These are phyloP conservation scores for Potorous gilbertii DNA, from an alignment of 2,797 vertebrate genomes.

Conservation along the genomic window DNA sequence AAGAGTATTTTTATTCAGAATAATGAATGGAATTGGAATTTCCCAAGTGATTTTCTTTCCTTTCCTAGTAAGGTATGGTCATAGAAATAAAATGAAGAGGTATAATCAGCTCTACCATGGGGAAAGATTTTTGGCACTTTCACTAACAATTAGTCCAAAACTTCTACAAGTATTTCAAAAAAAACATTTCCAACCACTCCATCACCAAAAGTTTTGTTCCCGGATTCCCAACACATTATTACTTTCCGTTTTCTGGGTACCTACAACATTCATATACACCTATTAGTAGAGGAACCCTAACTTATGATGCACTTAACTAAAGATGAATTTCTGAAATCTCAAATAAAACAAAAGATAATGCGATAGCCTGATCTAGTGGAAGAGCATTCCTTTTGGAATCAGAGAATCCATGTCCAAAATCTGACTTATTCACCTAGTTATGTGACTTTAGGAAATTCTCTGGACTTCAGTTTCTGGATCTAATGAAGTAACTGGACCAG, in stretches of 20 bases:
- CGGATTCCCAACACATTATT: not conserved
- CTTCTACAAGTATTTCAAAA: not conserved
- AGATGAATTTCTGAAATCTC: conserved; percentile 11
- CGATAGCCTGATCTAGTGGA: not conserved
- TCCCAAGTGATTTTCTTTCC: not conserved
- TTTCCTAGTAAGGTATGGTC: conserved; percentile 16
- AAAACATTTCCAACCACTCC: not conserved
- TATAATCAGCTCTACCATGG: not conserved
- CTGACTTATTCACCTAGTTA: not conserved
- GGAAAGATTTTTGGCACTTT: not conserved
- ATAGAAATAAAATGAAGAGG: conserved; percentile 24
- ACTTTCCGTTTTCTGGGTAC: conserved; percentile 12
- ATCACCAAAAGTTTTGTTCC: conserved; percentile 3
- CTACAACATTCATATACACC: not conserved
- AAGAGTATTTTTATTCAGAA: not conserved
- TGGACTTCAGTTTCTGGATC: not conserved
- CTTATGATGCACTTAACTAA: not conserved
- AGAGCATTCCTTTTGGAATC: not conserved
- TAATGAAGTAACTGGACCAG: not conserved
- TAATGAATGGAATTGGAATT: not conserved
- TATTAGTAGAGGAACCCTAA: not conserved
- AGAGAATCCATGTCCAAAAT: not conserved
- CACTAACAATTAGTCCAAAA: not conserved
- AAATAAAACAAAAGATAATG: not conserved
- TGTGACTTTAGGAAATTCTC: not conserved